Evolutionary conservation across 1,140 invertebrate genomes (phyloP).

Genomic region (Armadillidium nasatum): DNA sequence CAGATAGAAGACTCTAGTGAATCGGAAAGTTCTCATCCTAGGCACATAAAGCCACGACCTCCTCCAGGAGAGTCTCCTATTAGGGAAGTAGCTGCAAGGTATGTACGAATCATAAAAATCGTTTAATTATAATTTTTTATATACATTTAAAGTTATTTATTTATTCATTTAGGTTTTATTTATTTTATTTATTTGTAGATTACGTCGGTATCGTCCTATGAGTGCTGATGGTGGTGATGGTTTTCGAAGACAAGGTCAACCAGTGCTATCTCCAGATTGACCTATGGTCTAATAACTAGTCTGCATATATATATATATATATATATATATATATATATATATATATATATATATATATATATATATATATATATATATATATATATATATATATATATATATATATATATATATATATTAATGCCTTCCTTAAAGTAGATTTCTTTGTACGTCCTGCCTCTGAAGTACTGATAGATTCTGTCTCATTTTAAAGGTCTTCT

Average conservation of each 20-base stretch:
- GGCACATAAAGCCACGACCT: conserved; percentile 38
- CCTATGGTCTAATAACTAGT: background rate
- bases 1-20: conserved; percentile 43
- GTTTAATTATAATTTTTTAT: background rate
- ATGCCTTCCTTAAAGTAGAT: too few relatives aligned
- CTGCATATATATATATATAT: background rate
- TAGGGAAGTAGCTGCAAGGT: conserved; percentile 43
- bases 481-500: too few relatives aligned
- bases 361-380: background rate
- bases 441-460: too few relatives aligned
- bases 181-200: conserved; percentile 18
- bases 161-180: background rate
- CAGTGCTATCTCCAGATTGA: background rate
- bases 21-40: conserved; percentile 41
- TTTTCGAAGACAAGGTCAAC: conserved; percentile 29
- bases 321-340: too few relatives aligned
- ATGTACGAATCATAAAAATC: background rate
- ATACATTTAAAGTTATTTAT: background rate
- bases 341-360: too few relatives aligned
- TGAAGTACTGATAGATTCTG: too few relatives aligned
- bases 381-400: background rate
- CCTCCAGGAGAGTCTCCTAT: conserved; percentile 40
- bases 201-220: conserved; percentile 41
- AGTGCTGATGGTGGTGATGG: conserved; percentile 42
- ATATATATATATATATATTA: too few relatives aligned